Base-by-base conservation (phyloP, 2,113 vertebrate genomes). In the Prunella himalayana region DNA sequence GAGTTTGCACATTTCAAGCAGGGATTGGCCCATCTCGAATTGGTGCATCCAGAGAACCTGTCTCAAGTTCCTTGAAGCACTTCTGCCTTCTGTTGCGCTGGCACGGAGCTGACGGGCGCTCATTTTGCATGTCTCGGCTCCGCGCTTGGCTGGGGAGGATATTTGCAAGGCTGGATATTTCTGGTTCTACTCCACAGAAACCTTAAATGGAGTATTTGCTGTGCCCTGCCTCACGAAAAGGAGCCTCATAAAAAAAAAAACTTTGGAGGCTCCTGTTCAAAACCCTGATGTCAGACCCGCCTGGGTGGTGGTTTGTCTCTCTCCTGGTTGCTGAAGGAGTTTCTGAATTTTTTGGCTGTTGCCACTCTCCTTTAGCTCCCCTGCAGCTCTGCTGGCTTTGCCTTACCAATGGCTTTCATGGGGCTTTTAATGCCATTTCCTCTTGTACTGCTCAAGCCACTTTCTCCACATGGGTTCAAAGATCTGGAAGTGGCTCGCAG, bases 31-130 rank as follows among this genome's bases (percentile, higher is more conserved):
- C 94, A 53, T 89, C 94, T 97, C 53, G 7, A 95, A 85, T 92
- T 96, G 95, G 96, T 97, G 96, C 94, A 96, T 97, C 95, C 96
- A 97, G 96, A 92, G 96, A 96, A 96, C 96, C 95, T 97, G 96
- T 97, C 96, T 95, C 95, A 97, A 97, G 95, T 96, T 97, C 94
- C 95, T 97, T 97, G 96, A 96, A 97, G 95, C 95, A 96, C 96
- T 96, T 96, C 95, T 95, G 96, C 96, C 95, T 96, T 97, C 96
- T 97, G 96, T 97, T 91, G 92, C 72, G 94, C 96, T 97, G 95
- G 96, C 94, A 95, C 73, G 5, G 77, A 94, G 95, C 86, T 97
- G 95, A 95, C 94, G 95, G 95, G 96, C 92, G 95, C 96, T 97
- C 95, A 96, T 87, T 96, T 97, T 96, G 95, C 94, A 96, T 95